A percentile compares a stretch with the other conserved stretches of the same genome.
Conservation (phyloP, 2,797 vertebrate species). For the Bucorvus abyssinicus region DNA sequence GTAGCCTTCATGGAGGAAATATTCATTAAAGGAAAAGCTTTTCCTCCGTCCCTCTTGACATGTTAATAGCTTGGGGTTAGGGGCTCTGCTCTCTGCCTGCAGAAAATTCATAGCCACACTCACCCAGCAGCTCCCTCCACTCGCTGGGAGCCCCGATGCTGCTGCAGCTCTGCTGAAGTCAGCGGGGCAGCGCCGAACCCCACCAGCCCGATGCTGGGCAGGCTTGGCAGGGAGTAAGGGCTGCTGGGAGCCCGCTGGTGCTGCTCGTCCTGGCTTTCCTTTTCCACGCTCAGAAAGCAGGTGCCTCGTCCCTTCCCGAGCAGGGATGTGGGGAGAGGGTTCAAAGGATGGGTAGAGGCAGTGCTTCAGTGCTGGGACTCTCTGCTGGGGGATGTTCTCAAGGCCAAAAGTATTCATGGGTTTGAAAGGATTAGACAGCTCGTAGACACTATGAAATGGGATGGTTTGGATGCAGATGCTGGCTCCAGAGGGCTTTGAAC, state of each 20-base stretch:
- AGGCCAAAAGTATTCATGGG: background rate
- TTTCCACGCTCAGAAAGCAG: background rate
- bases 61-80: conserved; percentile 39
- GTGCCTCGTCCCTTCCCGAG: background rate
- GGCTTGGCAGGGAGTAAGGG: background rate
- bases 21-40: conserved; percentile 61
- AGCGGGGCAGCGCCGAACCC: background rate
- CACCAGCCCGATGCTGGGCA: background rate
- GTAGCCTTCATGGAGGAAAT: background rate
- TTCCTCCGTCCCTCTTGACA: conserved; percentile 22
- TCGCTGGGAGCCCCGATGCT: accelerated
- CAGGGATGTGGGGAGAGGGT: background rate
- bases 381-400: conserved; percentile 27
- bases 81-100: background rate
- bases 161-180: background rate
- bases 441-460: background rate
- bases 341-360: background rate
- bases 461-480: conserved; percentile 35
- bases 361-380: background rate
- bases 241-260: background rate
- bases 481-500: conserved; percentile 55
- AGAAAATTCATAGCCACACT: background rate
- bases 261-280: background rate
- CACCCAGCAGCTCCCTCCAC: background rate
- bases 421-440: background rate